phyloP scores from a whole-genome alignment of 1,140 invertebrate species.

The Conus betulinus region DNA sequence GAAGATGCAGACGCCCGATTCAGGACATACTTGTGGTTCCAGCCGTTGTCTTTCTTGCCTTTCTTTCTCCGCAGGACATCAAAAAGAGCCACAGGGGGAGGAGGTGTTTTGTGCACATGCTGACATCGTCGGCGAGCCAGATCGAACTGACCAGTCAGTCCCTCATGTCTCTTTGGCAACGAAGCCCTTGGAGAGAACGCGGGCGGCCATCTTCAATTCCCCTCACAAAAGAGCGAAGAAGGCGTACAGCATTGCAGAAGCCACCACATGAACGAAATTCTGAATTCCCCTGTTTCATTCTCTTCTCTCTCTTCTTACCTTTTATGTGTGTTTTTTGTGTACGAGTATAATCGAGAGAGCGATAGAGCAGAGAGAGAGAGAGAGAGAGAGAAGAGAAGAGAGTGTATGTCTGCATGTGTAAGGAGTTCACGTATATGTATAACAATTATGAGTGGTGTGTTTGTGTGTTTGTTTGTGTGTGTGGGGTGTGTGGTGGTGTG shows the following conservation, averaged over 20 bases:
- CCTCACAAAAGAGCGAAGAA: not conserved
- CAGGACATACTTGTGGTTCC: too few relatives aligned
- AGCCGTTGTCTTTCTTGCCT: not conserved
- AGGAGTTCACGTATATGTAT: too few relatives aligned
- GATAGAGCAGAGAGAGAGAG: too few relatives aligned
- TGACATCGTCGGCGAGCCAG: not conserved
- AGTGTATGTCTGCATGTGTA: too few relatives aligned
- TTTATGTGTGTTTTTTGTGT: not conserved
- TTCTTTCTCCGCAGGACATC: conserved; percentile 1
- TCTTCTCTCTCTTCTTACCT: not conserved
- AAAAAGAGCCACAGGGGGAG: conserved; percentile 4
- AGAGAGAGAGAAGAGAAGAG: too few relatives aligned
- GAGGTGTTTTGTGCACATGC: conserved; percentile 29
- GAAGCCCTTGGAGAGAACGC: conserved; percentile 16
- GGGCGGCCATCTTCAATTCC: conserved; percentile 35
- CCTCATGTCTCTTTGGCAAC: not conserved
- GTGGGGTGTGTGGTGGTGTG: too few relatives aligned
- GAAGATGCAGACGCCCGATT: too few relatives aligned
- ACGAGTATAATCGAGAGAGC: too few relatives aligned
- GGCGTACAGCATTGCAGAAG: not conserved
- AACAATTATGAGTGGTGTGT: too few relatives aligned
- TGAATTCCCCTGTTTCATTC: not conserved
- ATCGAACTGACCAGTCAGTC: not conserved
- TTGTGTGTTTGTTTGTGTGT: too few relatives aligned
- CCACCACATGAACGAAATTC: conserved; percentile 1